Conservation (phyloP, 1,140 invertebrate genomes). For the Hylyphantes graminicola region DNA sequence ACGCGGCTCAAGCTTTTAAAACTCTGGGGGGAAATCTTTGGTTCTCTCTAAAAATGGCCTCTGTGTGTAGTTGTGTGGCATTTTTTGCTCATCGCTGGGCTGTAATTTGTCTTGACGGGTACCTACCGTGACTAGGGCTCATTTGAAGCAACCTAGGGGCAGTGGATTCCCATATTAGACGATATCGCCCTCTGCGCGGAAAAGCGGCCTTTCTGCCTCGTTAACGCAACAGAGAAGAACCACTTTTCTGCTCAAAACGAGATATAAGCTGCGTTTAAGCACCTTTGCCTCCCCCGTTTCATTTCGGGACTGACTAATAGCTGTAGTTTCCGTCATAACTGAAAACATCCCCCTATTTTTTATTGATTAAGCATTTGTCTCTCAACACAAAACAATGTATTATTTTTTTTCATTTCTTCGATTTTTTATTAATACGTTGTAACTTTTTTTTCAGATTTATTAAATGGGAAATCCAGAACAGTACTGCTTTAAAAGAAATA, state of each 20-base stretch:
- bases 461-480: conserved; percentile 31
- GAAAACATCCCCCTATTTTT: conserved; percentile 52
- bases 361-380: conserved; percentile 57
- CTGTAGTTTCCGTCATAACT: conserved; percentile 55
- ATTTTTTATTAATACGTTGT: conserved; percentile 29
- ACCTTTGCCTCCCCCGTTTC: conserved; percentile 46
- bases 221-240: no score
- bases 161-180: conserved; percentile 54
- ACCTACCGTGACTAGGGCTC: conserved; percentile 49
- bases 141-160: conserved; percentile 37
- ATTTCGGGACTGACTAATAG: conserved; percentile 55
- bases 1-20: conserved; percentile 42
- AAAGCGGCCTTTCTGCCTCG: no score
- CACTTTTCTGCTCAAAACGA: no score
- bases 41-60: conserved; percentile 35
- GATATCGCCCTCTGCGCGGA: not conserved
- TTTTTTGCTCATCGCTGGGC: conserved; percentile 36
- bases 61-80: conserved; percentile 33
- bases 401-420: conserved; percentile 6
- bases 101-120: conserved; percentile 53
- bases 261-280: conserved; percentile 52
- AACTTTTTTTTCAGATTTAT: conserved; percentile 17
- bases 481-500: not conserved
- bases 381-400: conserved; percentile 33
- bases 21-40: conserved; percentile 47